These are phyloP conservation scores for Girardinus metallicus DNA, from an alignment of 2,797 vertebrate genomes.

Conservation along the genomic window DNA sequence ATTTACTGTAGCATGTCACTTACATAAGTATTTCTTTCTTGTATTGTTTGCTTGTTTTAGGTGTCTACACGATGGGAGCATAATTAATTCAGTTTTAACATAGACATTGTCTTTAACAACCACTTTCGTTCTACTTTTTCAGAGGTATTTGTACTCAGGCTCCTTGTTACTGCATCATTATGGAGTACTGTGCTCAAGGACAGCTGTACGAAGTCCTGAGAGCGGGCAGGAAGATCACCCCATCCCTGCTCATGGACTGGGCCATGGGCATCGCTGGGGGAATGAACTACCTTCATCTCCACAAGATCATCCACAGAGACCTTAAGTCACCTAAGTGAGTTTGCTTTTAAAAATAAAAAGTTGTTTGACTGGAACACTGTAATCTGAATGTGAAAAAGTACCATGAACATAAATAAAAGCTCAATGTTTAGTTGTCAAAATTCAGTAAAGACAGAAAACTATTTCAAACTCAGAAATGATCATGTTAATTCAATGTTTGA, in stretches of 20 bases:
- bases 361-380: background rate
- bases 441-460: background rate
- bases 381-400: background rate
- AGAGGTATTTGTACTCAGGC: constrained; percentile 98
- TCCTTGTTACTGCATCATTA: constrained; percentile 97
- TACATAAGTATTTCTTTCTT: background rate
- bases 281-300: constrained; percentile 98
- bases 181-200: constrained; percentile 99
- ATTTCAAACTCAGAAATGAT: background rate
- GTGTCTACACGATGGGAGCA: background rate
- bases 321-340: constrained; percentile 98
- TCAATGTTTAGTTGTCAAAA: background rate
- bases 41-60: background rate
- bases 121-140: constrained; percentile 24
- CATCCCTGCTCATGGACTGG: constrained; percentile 95
- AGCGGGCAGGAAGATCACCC: constrained; percentile 93
- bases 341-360: background rate
- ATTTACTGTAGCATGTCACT: background rate
- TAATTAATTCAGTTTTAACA: background rate
- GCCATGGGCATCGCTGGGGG: constrained; percentile 97
- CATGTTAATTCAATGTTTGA: background rate
- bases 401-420: background rate
- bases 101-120: background rate
- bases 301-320: constrained; percentile 98
- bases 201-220: constrained; percentile 96